Evolutionary conservation across 2,113 vertebrate genomes (phyloP), one percentile per base, ranked within the genome.

Genomic region (Aldabrachelys gigantea): DNA sequence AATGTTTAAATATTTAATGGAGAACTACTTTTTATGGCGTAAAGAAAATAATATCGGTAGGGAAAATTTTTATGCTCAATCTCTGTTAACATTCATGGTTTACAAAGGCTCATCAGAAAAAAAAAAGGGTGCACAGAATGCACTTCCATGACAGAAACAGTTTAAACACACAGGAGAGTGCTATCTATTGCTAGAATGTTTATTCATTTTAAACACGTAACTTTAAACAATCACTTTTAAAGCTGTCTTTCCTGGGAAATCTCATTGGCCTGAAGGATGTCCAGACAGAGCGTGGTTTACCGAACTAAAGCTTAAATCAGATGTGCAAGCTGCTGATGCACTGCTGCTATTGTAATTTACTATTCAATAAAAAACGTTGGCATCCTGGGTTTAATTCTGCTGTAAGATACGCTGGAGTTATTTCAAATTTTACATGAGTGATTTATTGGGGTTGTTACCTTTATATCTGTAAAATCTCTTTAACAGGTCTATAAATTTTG

Each of bases 371-470:
- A 82, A 38, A 5, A 29, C 65, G 11, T 59, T 69, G 13, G 4
- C 27, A 3, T 56, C 13, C 12, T 52, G 6, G 4, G 7, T 53
- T 38, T 29, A 82, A 82, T 29, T 88, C 62, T 86, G 7, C 24
- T 49, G 59, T 90, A 35, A 27, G 47, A 50, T n/a, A 12, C 13
- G 47, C 53, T 94, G 86, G 75, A 79, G 88, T 2, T 78, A 56
- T 52, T 57, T 57, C 52, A 56, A n/a, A 57, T 57, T 78, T 65
- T 57, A 44, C 54, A 47, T 6, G 57, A 24, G 41, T 90, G 86
- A 93, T 95, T 92, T 90, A 91, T 91, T 93, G 29, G 62, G 89
- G 53, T 9, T 85, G 56, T 82, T 82, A 49, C 8, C 86, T 31
- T 79, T 79, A 85, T 78, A 88, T 69, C 79, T 86, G 35, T 76